Evolutionary conservation across 35 echinoderm and acorn worm genomes (phyloP), one percentile per base, ranked within the genome.

Genomic region (Apostichopus californicus): DNA sequence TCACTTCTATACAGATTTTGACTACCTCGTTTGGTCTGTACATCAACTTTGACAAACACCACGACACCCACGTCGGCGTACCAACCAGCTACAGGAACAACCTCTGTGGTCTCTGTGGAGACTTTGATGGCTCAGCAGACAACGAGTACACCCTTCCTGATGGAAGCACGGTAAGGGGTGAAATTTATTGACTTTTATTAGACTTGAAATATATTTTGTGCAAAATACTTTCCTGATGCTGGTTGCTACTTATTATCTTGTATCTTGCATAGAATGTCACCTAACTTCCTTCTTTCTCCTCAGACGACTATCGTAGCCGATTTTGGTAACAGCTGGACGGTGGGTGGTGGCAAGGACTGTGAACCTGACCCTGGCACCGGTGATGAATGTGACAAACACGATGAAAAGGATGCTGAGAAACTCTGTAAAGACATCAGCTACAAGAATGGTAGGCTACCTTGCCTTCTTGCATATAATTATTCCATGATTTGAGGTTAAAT

Each of bases 91-190:
- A 92, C 58, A 86, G 81, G n/a, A 79, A 91, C 90, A 79, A 86
- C 23, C 63, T 93, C 5, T 95, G 96, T 92, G 96, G 96, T 53
- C 86, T 98, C 5, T 98, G 96, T 91, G 96, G 96, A 24, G 92
- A 95, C 72, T 98, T 88, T 86, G 94, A 98, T 80, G 92, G 77
- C 53, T 25, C 79, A 77, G 46, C 90, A n/a, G 73, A 79, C 46
- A 95, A 98, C 55, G 96, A 98, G 57, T 95, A 95, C 85, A 94
- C 73, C 15, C 65, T 93, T 10, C 91, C 93, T 9, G 90, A 98
- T 90, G 92, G 92, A 58, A 68, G 61, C 15, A 21, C 65, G 77
- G 96, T 98, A 87, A 92, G 96, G 34, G 66, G 0, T 14, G 58
- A 5, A 9, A 58, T 73, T 21, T 73, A n/a, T 73, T 73, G 71